Evolutionary conservation across 2,888 invertebrate genomes (phyloP), one percentile per base, ranked within the genome.

Genomic region (Plagiodera versicolora): DNA sequence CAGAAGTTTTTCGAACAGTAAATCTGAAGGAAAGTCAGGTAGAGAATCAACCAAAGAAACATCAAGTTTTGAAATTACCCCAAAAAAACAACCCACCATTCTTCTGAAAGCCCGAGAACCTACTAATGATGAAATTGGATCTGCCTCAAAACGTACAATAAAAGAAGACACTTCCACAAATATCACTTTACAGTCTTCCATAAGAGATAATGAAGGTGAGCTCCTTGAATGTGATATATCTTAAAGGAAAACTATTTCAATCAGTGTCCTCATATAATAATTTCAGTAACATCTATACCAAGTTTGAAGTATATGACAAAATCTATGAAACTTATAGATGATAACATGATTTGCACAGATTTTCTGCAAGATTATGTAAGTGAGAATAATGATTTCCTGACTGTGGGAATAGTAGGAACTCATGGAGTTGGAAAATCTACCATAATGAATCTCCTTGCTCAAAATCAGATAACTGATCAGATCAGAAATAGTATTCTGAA

Each of bases 381-480:
- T 71, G 92, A 92, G 71, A 82, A 84, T 14, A 89, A 88, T 47
- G 93, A 95, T 73, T 98, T 94, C 79, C 81, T 94, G 32, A 96
- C 97, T 14, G 87, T 98, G 47, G 96, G 95, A 6, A 80, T 89
- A 30, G 80, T 89, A 59, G 89, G 98, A 0, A 81, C 86, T 1
- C 95, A 95, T 81, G 91, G 94, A 28, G 90, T 90, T 4, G 98
- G 98, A 1, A 98, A 98, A 81, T 97, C 97, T 3, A 92, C 93
- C 52, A 85, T 98, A 63, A 81, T 96, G 77, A 95, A 95, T 72
- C 82, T 94, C 45, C 80, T 98, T 39, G 87, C 90, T 1, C 88
- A 89, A 17, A 84, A 82, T 51, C 77, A 75, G 60, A 56, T 79
- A 32, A 74, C 70, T 8, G 74, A 75, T 17, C 71, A 74, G 45